Percentiles rank a stretch among this genome's conserved stretches.
Evolutionary conservation across 1,140 invertebrate genomes (phyloP).

Genomic region (Polypedilum pembai): DNA sequence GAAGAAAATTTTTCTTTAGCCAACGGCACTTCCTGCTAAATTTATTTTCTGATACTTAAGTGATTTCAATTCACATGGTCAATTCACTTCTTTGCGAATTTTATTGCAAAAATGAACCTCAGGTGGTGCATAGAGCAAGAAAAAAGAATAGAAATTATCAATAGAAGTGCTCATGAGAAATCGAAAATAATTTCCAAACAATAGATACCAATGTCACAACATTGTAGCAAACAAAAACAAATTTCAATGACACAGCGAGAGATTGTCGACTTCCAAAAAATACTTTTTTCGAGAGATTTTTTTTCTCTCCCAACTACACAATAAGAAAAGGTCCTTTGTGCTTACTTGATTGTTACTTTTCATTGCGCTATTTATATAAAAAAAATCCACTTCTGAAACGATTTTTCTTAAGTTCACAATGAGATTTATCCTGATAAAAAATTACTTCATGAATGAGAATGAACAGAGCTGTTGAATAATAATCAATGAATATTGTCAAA

Average conservation of each 20-base stretch:
- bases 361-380: too few relatives aligned
- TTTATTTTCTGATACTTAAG: background rate
- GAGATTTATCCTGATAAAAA: too few relatives aligned
- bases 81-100: background rate
- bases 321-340: too few relatives aligned
- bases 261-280: constrained; percentile 24
- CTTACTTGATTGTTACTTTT: too few relatives aligned
- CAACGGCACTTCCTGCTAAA: background rate
- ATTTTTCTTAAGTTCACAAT: too few relatives aligned
- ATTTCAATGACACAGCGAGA: constrained; percentile 25
- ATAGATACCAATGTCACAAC: constrained; percentile 25
- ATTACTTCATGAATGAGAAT: too few relatives aligned
- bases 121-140: background rate
- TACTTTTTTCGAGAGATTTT: too few relatives aligned
- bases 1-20: background rate
- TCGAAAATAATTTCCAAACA: background rate
- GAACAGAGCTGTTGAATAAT: too few relatives aligned
- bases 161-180: background rate
- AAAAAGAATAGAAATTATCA: background rate
- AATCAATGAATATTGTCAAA: too few relatives aligned
- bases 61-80: background rate
- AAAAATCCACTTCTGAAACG: too few relatives aligned
- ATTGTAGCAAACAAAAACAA: background rate
- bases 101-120: constrained; percentile 1
- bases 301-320: too few relatives aligned